phyloP scores from a whole-genome alignment of 2,888 invertebrate species.

The Pedicia rivosa region DNA sequence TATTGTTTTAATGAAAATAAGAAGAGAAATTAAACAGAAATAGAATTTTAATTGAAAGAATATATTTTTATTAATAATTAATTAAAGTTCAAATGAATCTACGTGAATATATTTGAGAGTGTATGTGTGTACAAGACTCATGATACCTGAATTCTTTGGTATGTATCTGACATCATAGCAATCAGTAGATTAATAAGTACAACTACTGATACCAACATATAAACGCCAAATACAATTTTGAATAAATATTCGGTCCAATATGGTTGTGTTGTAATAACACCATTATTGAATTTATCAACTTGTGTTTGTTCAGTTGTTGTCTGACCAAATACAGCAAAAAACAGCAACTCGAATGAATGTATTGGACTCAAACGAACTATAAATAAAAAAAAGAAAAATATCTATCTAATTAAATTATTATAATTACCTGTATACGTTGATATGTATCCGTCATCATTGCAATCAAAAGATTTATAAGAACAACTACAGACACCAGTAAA shows the following conservation, averaged over 20 bases:
- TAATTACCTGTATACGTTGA: slow-evolving; percentile 92
- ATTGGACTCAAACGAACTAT: slow-evolving; percentile 83
- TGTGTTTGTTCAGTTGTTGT: slow-evolving; percentile 69
- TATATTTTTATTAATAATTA: no score
- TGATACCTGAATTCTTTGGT: slow-evolving; percentile 92
- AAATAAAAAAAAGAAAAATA: slow-evolving; percentile 18
- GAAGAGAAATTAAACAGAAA: no score
- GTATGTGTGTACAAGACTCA: slow-evolving; percentile 11
- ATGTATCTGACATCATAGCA: slow-evolving; percentile 99
- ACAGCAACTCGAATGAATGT: slow-evolving; percentile 91
- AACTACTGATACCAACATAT: slow-evolving; percentile 98
- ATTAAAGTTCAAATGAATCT: not conserved
- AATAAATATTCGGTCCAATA: slow-evolving; percentile 73
- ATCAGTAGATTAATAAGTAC: slow-evolving; percentile 98
- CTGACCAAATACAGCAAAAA: slow-evolving; percentile 97
- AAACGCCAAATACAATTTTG: slow-evolving; percentile 80
- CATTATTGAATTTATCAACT: slow-evolving; percentile 40
- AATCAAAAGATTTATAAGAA: slow-evolving; percentile 96
- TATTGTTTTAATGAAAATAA: no score
- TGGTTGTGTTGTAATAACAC: slow-evolving; percentile 43
- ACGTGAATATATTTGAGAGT: not conserved
- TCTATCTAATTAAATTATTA: slow-evolving; percentile 17
- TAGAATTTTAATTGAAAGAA: no score
- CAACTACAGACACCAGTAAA: slow-evolving; percentile 95
- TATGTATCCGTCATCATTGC: slow-evolving; percentile 99